Evolutionary conservation across 2,797 vertebrate genomes (phyloP), one percentile per base, ranked within the genome.

Genomic region (Meda fulgida): DNA sequence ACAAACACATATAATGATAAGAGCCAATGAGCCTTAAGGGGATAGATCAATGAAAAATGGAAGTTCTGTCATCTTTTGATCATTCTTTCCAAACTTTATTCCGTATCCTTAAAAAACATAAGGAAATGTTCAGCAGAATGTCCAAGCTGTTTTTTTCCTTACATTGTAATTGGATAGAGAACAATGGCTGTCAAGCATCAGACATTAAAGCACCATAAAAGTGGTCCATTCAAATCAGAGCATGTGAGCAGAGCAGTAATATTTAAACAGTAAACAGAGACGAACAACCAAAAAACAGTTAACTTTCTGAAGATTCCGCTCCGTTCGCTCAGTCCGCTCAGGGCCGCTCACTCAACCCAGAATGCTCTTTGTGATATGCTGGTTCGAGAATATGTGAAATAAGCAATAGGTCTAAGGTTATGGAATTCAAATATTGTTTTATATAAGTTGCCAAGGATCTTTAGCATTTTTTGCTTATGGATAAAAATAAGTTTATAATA

Each of bases 111-210:
- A 75, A 51, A 51, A 73, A 26, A 21, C n/a, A 29, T 11, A 31
- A 31, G 51, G 31, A 55, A 76, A 58, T 36, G 34, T 36, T 76
- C 1, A 55, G 19, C 3, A 58, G 31, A 76, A 76, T 55, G 51
- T 36, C 73, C 73, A 76, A 36, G 31, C 73, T 76, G 51, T 34
- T 76, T 51, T 36, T 36, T 76, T 76, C 5, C 14, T 36, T 55
- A 38, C 11, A 76, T 1, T 76, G 2, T 16, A 16, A 76, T 36
- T 34, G 0, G 43, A 9, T 73, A 46, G n/a, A 18, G n/a, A 48
- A 7, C 16, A 72, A 48, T 19, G 16, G 73, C 31, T 76, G 1
- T 16, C 11, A 36, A 60, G 11, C 10, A 76, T 11, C 3, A 53
- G 23, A 53, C 29, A 75, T 48, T 48, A 75, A 75, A 75, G 29